Evolutionary conservation across 1,140 invertebrate genomes (phyloP).

Genomic region (Drosophila aff.): DNA sequence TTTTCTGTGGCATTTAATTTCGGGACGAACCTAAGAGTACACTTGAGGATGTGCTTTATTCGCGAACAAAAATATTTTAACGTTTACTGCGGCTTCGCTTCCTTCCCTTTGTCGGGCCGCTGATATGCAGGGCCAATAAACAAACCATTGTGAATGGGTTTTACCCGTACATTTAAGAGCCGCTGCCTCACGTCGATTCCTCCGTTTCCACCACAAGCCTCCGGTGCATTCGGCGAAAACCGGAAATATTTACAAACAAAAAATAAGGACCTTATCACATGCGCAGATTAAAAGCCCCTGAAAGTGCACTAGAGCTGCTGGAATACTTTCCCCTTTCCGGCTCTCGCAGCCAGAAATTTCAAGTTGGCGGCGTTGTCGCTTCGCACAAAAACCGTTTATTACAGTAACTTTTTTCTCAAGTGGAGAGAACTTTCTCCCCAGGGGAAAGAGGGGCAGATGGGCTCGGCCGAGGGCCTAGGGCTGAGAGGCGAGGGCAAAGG

Average conservation of each 20-base stretch:
- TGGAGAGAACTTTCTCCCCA: neutral
- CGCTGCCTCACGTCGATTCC: neutral
- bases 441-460: neutral
- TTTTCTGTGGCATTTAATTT: neutral
- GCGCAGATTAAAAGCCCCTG: conserved; percentile 39
- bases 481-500: conserved; percentile 6
- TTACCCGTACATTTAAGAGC: conserved; percentile 14
- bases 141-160: conserved; percentile 36
- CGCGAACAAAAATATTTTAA: conserved; percentile 37
- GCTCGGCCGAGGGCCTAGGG: neutral
- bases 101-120: conserved; percentile 25
- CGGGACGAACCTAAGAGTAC: too few relatives aligned
- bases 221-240: conserved; percentile 12
- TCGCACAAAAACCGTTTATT: conserved; percentile 60
- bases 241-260: conserved; percentile 33
- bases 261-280: conserved; percentile 10
- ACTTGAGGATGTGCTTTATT: neutral
- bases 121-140: conserved; percentile 43
- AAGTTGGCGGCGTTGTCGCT: conserved; percentile 54
- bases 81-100: conserved; percentile 24
- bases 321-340: conserved; percentile 29
- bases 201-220: neutral
- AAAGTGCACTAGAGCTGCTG: conserved; percentile 52
- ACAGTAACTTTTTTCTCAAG: conserved; percentile 38
- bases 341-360: conserved; percentile 41